Evolutionary conservation across 1,140 invertebrate genomes (phyloP).

Genomic region (Pseudomyrmex sp.): DNA sequence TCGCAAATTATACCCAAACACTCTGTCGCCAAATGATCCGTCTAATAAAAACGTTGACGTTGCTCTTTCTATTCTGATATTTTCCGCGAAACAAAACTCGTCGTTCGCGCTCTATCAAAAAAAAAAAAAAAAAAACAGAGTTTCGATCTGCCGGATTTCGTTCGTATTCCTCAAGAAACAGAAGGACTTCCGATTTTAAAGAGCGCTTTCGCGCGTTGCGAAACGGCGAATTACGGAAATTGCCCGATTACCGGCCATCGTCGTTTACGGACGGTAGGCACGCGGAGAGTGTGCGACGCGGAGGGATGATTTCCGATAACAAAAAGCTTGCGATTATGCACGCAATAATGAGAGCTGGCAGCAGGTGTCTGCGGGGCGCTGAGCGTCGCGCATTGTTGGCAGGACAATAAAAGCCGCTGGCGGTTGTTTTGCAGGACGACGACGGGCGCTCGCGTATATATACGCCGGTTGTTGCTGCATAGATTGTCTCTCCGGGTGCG

Average conservation of each 20-base stretch:
- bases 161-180: constrained; percentile 1
- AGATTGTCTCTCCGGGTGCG: constrained; percentile 67
- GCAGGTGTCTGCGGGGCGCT: constrained; percentile 78
- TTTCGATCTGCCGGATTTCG: background rate
- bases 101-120: background rate
- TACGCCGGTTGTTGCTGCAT: constrained; percentile 62
- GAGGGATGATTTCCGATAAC: constrained; percentile 76
- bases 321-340: constrained; percentile 80
- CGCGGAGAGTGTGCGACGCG: background rate
- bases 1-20: constrained; percentile 24
- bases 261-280: background rate
- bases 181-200: background rate
- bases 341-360: constrained; percentile 79
- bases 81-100: too few species aligned
- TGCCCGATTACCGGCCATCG: constrained; percentile 65
- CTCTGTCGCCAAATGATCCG: background rate
- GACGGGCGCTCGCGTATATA: constrained; percentile 52
- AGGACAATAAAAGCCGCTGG: constrained; percentile 76
- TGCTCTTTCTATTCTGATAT: background rate
- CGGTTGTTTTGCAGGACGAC: constrained; percentile 71
- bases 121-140: background rate
- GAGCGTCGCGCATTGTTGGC: constrained; percentile 69
- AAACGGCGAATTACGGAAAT: constrained; percentile 68
- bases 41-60: constrained; percentile 8
- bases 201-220: constrained; percentile 50